Percentiles rank a stretch among this genome's conserved stretches.
phyloP scores from a whole-genome alignment of 1,140 invertebrate species.

The Octopus bimaculoides region DNA sequence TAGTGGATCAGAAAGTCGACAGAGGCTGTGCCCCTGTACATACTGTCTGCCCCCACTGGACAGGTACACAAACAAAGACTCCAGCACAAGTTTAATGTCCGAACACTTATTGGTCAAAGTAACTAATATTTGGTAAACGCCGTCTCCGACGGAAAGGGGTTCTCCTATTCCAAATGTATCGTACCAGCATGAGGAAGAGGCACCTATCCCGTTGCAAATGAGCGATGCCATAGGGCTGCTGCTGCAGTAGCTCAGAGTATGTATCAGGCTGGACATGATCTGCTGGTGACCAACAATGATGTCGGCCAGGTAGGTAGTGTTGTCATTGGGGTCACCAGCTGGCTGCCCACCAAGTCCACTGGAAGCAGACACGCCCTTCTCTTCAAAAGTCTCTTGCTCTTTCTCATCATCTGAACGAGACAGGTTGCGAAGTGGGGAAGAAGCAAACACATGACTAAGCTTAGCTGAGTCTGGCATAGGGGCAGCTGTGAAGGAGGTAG shows the following conservation, averaged over 20 bases:
- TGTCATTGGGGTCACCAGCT: constrained; percentile 11
- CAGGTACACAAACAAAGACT: constrained; percentile 73
- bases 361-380: constrained; percentile 33
- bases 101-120: constrained; percentile 72
- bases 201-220: constrained; percentile 41
- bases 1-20: constrained; percentile 70
- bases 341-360: constrained; percentile 12
- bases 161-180: constrained; percentile 58
- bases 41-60: constrained; percentile 52
- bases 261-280: constrained; percentile 79
- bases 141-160: constrained; percentile 74
- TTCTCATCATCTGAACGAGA: constrained; percentile 49
- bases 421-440: constrained; percentile 20
- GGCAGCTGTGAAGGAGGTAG: constrained; percentile 22
- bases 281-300: constrained; percentile 53
- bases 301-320: constrained; percentile 40
- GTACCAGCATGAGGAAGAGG: constrained; percentile 29
- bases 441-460: constrained; percentile 36
- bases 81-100: constrained; percentile 70
- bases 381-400: constrained; percentile 41
- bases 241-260: constrained; percentile 63
- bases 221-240: constrained; percentile 60
- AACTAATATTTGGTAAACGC: constrained; percentile 77
- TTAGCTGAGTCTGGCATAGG: constrained; percentile 40
- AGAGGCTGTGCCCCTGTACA: constrained; percentile 26